Percentiles rank a stretch among this genome's conserved stretches.
These are phyloP conservation scores for Drosophila helvetica DNA, from an alignment of 2,888 invertebrate species.

Conservation along the genomic window DNA sequence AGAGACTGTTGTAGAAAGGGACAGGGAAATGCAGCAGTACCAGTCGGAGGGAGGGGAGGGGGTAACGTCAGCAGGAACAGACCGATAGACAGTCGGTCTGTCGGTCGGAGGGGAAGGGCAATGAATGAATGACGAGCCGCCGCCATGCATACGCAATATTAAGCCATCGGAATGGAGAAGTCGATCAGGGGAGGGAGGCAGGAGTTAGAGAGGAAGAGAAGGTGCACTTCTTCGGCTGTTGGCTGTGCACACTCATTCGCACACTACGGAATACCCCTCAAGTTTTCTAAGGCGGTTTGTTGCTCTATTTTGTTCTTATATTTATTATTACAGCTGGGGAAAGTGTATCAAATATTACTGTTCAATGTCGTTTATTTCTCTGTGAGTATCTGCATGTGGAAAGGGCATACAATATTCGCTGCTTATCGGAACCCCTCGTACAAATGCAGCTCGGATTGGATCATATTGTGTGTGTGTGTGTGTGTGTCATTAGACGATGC, in stretches of 20 bases:
- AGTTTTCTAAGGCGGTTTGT: not conserved
- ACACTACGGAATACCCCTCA: not conserved
- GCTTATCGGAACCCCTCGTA: not conserved
- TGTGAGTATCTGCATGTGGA: not conserved
- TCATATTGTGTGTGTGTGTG: slow-evolving; percentile 8
- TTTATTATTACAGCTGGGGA: no score
- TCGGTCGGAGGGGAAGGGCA: slow-evolving; percentile 31
- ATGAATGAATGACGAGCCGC: slow-evolving; percentile 68
- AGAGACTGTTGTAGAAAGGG: not conserved
- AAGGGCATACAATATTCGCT: not conserved
- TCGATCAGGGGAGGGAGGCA: not conserved
- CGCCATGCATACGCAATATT: slow-evolving; percentile 68
- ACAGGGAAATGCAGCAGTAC: slow-evolving; percentile 5
- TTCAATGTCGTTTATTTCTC: no score
- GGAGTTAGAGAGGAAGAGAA: not conserved
- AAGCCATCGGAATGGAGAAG: slow-evolving; percentile 56
- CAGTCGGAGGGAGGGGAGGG: not conserved
- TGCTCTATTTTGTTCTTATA: no score
- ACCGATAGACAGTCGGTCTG: slow-evolving; percentile 27
- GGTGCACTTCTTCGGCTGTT: slow-evolving; percentile 12
- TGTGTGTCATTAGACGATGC: slow-evolving; percentile 61
- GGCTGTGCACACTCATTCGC: slow-evolving; percentile 2
- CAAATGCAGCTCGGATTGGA: slow-evolving; percentile 33
- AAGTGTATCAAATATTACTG: no score
- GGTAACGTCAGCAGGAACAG: slow-evolving; percentile 2